Evolutionary conservation across 1,140 invertebrate species (phyloP).

Genomic region (Drosophila trapezifrons): DNA sequence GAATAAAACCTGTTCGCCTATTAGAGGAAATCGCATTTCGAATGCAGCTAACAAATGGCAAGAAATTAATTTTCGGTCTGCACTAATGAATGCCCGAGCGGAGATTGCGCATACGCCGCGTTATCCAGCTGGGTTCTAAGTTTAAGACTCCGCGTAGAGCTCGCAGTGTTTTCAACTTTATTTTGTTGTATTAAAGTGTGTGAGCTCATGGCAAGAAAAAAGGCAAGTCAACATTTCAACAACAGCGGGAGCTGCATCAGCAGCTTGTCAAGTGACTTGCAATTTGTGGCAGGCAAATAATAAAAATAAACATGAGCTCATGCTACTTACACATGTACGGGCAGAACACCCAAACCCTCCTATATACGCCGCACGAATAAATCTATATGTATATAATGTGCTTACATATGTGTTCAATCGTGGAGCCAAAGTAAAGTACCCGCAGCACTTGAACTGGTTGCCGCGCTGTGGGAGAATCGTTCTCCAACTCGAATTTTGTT

Average conservation of each 20-base stretch:
- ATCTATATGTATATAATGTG: conserved; percentile 4
- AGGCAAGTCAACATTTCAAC: conserved; percentile 84
- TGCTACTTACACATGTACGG: conserved; percentile 77
- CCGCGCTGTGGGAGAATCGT: conserved; percentile 57
- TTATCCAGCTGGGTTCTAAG: conserved; percentile 52
- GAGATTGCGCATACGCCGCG: conserved; percentile 68
- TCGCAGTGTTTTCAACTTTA: conserved; percentile 28
- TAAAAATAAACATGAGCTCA: conserved; percentile 84
- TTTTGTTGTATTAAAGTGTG: conserved; percentile 38
- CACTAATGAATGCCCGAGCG: conserved; percentile 54
- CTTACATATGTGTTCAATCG: conserved; percentile 25
- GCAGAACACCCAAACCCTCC: conserved; percentile 56
- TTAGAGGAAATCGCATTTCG: conserved; percentile 47
- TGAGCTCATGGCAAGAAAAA: conserved; percentile 70
- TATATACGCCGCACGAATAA: conserved; percentile 4
- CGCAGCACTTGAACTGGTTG: conserved; percentile 73
- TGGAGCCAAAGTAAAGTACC: conserved; percentile 62
- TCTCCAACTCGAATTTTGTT: conserved; percentile 57
- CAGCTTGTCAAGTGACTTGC: conserved; percentile 84
- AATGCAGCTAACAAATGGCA: conserved; percentile 65
- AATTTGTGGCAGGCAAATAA: conserved; percentile 78
- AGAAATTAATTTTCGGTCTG: conserved; percentile 64
- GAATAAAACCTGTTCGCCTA: conserved; percentile 36
- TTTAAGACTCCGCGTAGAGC: conserved; percentile 38
- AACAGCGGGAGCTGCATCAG: conserved; percentile 84